Percentiles rank a stretch among this genome's conserved stretches.
These are phyloP conservation scores for Zaprionus lachaisei DNA, from an alignment of 1,140 invertebrate species.

Conservation along the genomic window DNA sequence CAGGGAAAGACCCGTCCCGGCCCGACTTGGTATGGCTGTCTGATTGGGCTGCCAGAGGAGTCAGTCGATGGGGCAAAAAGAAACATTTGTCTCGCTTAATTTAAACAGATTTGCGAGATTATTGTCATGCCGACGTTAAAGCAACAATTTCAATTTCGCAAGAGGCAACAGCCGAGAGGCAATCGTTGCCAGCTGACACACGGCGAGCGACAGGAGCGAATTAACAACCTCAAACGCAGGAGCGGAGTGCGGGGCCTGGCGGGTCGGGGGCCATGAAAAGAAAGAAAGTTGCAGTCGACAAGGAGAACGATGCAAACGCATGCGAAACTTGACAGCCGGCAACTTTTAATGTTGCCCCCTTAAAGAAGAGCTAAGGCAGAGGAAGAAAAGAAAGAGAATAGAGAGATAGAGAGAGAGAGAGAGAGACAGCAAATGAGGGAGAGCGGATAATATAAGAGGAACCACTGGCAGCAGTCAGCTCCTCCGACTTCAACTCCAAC, in stretches of 20 bases:
- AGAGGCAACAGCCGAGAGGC: constrained; percentile 25
- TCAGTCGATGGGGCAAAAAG: constrained; percentile 50
- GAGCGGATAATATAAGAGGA: constrained; percentile 30
- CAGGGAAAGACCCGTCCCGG: neutral
- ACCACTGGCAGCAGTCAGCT: constrained; percentile 15
- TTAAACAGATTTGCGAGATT: constrained; percentile 83
- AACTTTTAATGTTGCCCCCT: constrained; percentile 75
- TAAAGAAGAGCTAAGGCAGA: constrained; percentile 21
- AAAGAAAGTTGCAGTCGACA: constrained; percentile 50
- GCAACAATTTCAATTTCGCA: constrained; percentile 78
- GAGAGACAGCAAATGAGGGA: constrained; percentile 6
- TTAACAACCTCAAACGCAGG: constrained; percentile 50
- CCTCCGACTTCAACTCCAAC: constrained; percentile 11
- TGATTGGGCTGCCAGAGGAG: constrained; percentile 55
- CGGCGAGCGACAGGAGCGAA: constrained; percentile 43
- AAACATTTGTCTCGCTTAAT: constrained; percentile 83
- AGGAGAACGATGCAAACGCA: constrained; percentile 62
- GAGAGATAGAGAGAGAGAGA: constrained; percentile 2
- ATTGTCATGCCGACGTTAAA: constrained; percentile 80
- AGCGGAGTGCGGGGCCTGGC: constrained; percentile 4
- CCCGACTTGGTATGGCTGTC: constrained; percentile 47
- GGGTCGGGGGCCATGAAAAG: constrained; percentile 27
- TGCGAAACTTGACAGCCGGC: constrained; percentile 77
- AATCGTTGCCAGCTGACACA: constrained; percentile 62
- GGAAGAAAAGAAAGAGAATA: neutral